These are phyloP conservation scores for Sarcophaga rosellei DNA, from an alignment of 2,888 invertebrate species.

Conservation along the genomic window DNA sequence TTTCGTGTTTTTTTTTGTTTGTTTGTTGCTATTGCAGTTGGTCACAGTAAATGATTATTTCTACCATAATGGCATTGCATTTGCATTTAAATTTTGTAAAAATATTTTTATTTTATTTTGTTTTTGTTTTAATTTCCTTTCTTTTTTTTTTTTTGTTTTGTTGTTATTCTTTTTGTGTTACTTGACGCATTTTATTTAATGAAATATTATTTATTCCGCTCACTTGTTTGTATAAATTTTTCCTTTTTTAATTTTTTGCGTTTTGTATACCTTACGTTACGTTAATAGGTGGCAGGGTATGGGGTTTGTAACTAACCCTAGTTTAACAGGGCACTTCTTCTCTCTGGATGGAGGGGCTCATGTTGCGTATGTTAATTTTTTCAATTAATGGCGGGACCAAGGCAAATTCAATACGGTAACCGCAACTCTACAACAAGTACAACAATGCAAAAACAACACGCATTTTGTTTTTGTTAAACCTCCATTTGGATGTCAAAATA, in stretches of 20 bases:
- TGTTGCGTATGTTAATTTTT: too few relatives aligned
- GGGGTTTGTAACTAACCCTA: too few relatives aligned
- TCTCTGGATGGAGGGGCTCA: too few relatives aligned
- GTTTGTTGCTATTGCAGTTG: background rate
- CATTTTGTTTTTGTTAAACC: too few relatives aligned
- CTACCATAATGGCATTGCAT: background rate
- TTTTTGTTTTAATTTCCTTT: background rate
- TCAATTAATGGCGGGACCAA: too few relatives aligned
- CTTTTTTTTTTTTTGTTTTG: background rate
- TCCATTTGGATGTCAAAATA: too few relatives aligned
- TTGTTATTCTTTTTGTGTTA: constrained; percentile 6
- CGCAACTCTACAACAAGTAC: too few relatives aligned
- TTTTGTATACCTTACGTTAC: background rate
- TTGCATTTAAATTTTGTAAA: background rate
- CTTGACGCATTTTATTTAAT: constrained; percentile 4
- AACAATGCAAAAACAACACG: too few relatives aligned
- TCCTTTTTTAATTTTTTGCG: background rate
- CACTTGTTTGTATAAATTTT: constrained; percentile 3
- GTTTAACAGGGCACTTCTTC: too few relatives aligned
- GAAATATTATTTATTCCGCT: constrained; percentile 39
- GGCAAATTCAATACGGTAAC: too few relatives aligned
- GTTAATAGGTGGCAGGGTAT: background rate
- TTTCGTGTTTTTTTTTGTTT: background rate
- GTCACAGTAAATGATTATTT: background rate
- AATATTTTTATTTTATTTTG: background rate